Conservation (phyloP, 2,888 invertebrate genomes). For the Drosophila borborema region DNA sequence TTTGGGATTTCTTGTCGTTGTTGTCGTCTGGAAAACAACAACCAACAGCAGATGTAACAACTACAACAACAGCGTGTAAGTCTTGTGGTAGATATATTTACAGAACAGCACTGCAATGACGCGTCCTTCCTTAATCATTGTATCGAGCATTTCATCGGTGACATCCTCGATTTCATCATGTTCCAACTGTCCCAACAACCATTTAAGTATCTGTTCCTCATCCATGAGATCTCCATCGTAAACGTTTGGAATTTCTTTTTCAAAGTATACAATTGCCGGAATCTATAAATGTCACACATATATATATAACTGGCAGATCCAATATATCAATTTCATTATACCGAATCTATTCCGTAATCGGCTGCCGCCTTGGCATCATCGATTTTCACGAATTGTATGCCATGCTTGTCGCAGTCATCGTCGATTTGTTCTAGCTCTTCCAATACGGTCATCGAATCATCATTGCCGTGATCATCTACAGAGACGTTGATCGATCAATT, state of each 20-base stretch:
- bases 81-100: constrained; percentile 85
- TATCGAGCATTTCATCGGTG: constrained; percentile 96
- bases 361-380: constrained; percentile 93
- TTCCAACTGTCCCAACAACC: constrained; percentile 94
- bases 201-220: constrained; percentile 94
- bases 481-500: constrained; percentile 31
- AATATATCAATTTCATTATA: constrained; percentile 50
- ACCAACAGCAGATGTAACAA: constrained; percentile 4
- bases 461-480: constrained; percentile 95
- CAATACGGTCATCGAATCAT: constrained; percentile 94
- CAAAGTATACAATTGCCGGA: constrained; percentile 96
- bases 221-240: constrained; percentile 96
- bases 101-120: constrained; percentile 96
- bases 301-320: neutral
- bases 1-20: constrained; percentile 94
- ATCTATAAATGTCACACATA: constrained; percentile 82
- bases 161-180: constrained; percentile 98
- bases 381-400: constrained; percentile 97
- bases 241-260: constrained; percentile 96
- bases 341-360: constrained; percentile 93
- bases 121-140: constrained; percentile 94
- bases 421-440: constrained; percentile 96
- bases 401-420: constrained; percentile 96
- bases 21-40: constrained; percentile 89
- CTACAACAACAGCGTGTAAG: neutral